A percentile compares a stretch with the other conserved stretches of the same genome.
Evolutionary conservation across 2,113 vertebrate genomes (phyloP).

Genomic region (Callipepla squamata): DNA sequence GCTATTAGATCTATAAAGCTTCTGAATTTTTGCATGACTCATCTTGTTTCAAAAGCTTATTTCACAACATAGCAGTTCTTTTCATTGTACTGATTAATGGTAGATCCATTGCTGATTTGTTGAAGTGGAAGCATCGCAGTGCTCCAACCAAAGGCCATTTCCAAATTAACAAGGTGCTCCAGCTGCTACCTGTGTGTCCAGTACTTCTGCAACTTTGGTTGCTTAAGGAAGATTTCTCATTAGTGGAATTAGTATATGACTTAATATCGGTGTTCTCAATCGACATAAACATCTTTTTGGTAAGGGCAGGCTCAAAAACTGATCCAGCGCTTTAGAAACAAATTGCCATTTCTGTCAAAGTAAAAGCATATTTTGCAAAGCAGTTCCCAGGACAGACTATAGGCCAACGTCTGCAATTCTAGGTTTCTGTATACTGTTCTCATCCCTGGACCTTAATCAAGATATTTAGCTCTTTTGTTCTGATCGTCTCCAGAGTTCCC

Average conservation of each 20-base stretch:
- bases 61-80: conserved; percentile 38
- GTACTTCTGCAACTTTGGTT: conserved; percentile 1
- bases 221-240: neutral
- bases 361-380: neutral
- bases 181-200: neutral
- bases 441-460: neutral
- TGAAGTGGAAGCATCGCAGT: neutral
- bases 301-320: neutral
- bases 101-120: neutral
- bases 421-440: neutral
- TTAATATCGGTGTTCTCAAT: neutral
- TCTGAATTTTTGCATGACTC: conserved; percentile 34
- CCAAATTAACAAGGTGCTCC: conserved; percentile 19
- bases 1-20: conserved; percentile 53
- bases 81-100: neutral
- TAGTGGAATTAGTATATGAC: neutral
- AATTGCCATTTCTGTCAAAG: neutral
- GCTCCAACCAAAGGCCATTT: neutral
- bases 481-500: neutral
- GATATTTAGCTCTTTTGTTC: neutral
- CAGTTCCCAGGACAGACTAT: neutral
- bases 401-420: neutral
- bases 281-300: neutral
- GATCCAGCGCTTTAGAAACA: neutral
- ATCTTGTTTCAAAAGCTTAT: conserved; percentile 45